Conservation (phyloP, 1,140 invertebrate species). For the Zaprionus capensis region DNA sequence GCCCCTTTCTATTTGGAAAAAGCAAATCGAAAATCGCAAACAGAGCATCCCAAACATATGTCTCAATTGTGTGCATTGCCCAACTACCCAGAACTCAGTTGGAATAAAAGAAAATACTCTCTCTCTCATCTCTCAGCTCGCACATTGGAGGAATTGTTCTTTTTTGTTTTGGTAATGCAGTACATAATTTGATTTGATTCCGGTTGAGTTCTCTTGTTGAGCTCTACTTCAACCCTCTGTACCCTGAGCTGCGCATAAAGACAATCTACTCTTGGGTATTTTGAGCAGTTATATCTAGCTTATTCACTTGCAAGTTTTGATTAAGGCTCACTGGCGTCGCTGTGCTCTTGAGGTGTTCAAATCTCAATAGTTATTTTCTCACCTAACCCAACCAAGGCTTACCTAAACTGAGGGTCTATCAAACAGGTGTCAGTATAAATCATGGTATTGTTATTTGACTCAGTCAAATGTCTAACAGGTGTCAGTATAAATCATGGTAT, state of each 20-base stretch:
- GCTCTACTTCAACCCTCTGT: conserved; percentile 27
- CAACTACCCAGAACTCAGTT: conserved; percentile 41
- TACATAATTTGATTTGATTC: conserved; percentile 65
- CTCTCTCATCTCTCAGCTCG: conserved; percentile 21
- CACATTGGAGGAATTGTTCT: conserved; percentile 34
- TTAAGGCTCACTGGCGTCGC: background rate
- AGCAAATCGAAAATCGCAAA: conserved; percentile 48
- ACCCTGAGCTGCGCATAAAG: background rate
- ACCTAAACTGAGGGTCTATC: background rate
- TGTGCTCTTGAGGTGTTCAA: background rate
- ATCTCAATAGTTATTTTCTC: background rate
- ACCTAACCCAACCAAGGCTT: background rate
- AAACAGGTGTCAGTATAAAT: background rate
- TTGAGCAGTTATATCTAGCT: background rate
- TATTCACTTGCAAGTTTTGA: background rate
- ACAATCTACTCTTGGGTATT: background rate
- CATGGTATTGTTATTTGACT: background rate
- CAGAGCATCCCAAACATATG: conserved; percentile 71
- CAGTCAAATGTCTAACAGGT: background rate
- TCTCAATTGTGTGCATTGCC: conserved; percentile 75
- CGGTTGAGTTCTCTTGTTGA: conserved; percentile 45
- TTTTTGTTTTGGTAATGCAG: conserved; percentile 33
- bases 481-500: background rate
- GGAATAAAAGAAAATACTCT: conserved; percentile 2
- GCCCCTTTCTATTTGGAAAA: conserved; percentile 18